A percentile compares a stretch with the other conserved stretches of the same genome.
Conservation (phyloP, 1,140 invertebrate species). For the Drosophila serrata region DNA sequence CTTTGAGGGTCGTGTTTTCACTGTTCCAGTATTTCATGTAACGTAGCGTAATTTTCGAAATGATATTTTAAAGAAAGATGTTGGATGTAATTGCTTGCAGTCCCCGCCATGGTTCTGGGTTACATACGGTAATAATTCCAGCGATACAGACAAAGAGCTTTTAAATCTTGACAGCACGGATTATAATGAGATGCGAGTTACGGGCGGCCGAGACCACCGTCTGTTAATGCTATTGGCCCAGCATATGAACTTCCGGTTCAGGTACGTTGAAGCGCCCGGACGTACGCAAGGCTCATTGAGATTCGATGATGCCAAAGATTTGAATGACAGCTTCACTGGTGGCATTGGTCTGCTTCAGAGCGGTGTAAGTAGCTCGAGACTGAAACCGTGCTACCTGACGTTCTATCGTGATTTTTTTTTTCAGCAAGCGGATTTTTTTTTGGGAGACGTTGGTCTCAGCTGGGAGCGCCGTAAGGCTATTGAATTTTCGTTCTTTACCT, state of each 20-base stretch:
- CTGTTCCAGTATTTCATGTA: conserved; percentile 90
- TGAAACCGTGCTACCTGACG: background rate
- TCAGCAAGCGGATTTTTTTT: conserved; percentile 89
- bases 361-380: conserved; percentile 85
- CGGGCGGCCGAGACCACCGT: conserved; percentile 89
- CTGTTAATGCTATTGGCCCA: conserved; percentile 87
- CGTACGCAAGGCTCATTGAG: conserved; percentile 89
- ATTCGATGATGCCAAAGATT: conserved; percentile 82
- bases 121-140: conserved; percentile 85
- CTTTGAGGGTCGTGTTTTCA: conserved; percentile 88
- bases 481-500: conserved; percentile 90
- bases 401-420: conserved; percentile 18
- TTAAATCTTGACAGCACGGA: conserved; percentile 6
- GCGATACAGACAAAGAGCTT: background rate
- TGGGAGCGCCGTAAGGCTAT: conserved; percentile 89
- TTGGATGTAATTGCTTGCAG: conserved; percentile 82
- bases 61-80: background rate
- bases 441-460: conserved; percentile 90
- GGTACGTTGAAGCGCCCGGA: conserved; percentile 90
- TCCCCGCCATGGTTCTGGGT: conserved; percentile 91
- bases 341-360: conserved; percentile 89
- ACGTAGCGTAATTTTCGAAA: background rate
- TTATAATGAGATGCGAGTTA: conserved; percentile 87
- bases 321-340: conserved; percentile 89
- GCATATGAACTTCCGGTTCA: conserved; percentile 89